Percentiles rank a stretch among this genome's conserved stretches.
Conservation (phyloP, 2,797 vertebrate genomes). For the Poecilia velifera region DNA sequence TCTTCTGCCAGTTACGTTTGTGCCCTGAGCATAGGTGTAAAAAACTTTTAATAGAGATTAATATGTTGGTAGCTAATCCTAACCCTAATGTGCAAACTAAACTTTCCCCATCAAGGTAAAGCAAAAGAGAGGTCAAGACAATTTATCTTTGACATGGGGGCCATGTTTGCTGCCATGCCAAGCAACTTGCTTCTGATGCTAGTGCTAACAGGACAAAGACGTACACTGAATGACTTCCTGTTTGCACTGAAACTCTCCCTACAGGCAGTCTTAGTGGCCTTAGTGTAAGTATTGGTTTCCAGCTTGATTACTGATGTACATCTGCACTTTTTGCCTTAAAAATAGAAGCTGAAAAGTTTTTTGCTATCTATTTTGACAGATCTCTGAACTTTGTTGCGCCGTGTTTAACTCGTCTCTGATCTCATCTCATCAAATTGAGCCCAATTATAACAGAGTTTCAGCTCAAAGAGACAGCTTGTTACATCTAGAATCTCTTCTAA, state of each 20-base stretch:
- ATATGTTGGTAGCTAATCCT: background rate
- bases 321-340: background rate
- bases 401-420: background rate
- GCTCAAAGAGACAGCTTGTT: background rate
- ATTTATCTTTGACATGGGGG: background rate
- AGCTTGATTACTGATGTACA: background rate
- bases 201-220: background rate
- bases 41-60: background rate
- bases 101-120: background rate
- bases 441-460: constrained; percentile 3
- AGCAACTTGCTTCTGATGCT: background rate
- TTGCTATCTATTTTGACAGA: background rate
- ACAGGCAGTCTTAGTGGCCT: too few relatives aligned
- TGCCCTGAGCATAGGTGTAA: background rate
- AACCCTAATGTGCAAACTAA: background rate
- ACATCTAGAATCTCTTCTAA: background rate
- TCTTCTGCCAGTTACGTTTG: background rate
- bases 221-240: background rate
- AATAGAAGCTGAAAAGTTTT: background rate
- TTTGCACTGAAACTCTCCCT: background rate
- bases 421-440: background rate
- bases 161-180: background rate
- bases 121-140: background rate
- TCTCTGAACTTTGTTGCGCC: background rate
- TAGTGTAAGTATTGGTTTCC: background rate